These are phyloP conservation scores for Pammene aurita DNA, from an alignment of 2,888 invertebrate species.

Conservation along the genomic window DNA sequence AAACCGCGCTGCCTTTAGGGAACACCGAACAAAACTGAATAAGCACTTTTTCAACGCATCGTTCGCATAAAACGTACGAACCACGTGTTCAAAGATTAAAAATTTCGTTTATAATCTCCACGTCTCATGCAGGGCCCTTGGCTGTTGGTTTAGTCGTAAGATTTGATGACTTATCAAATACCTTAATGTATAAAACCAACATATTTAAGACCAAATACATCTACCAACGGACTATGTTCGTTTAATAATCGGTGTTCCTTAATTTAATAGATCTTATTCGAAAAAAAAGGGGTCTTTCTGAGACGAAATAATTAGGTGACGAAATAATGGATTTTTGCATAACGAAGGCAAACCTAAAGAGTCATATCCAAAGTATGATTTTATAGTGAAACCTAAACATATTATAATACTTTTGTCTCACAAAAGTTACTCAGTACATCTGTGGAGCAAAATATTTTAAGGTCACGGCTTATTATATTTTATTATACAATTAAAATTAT, in stretches of 20 bases:
- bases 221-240: too few species aligned
- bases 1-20: conserved; percentile 75
- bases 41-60: conserved; percentile 75
- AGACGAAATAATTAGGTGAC: too few species aligned
- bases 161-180: conserved; percentile 20
- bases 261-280: too few species aligned
- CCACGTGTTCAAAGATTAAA: conserved; percentile 78
- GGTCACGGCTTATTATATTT: too few species aligned
- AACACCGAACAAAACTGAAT: conserved; percentile 74
- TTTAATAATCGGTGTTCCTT: too few species aligned
- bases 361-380: too few species aligned
- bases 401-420: not conserved
- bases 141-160: conserved; percentile 24
- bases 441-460: not conserved
- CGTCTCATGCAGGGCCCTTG: conserved; percentile 58
- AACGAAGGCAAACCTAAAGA: too few species aligned
- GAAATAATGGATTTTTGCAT: too few species aligned
- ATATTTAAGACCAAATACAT: not conserved
- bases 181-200: not conserved
- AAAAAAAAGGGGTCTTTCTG: too few species aligned
- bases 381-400: not conserved
- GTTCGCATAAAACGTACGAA: conserved; percentile 57
- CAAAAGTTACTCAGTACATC: not conserved
- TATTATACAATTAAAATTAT: not conserved
- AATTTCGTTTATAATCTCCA: conserved; percentile 69